Conservation (phyloP, 1,140 invertebrate species). For the Drosophila aff. region DNA sequence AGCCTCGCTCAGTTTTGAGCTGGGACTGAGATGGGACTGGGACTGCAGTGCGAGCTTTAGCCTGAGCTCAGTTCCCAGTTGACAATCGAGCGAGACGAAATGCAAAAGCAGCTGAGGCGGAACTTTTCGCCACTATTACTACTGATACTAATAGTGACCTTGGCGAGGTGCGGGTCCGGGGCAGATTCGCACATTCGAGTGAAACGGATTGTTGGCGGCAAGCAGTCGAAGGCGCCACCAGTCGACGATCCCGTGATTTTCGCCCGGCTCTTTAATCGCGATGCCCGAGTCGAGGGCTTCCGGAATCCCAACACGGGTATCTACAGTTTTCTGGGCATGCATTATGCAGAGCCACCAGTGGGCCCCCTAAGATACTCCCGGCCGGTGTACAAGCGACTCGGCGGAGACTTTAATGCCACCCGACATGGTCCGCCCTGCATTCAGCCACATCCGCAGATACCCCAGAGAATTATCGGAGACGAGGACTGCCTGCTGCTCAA, state of each 20-base stretch:
- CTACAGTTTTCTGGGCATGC: conserved; percentile 89
- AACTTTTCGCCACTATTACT: conserved; percentile 31
- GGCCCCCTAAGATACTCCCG: conserved; percentile 87
- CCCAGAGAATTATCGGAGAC: conserved; percentile 85
- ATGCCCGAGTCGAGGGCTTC: conserved; percentile 86
- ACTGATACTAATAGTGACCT: conserved; percentile 41
- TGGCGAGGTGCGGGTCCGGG: conserved; percentile 13
- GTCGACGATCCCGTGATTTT: conserved; percentile 88
- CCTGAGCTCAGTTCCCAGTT: conserved; percentile 54
- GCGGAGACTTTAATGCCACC: conserved; percentile 87
- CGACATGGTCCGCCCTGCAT: conserved; percentile 86
- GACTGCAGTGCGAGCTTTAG: conserved; percentile 14
- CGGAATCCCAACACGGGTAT: conserved; percentile 85
- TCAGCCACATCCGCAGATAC: conserved; percentile 85
- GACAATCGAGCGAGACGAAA: conserved; percentile 66
- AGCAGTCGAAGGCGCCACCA: conserved; percentile 86
- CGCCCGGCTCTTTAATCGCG: conserved; percentile 85
- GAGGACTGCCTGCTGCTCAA: conserved; percentile 93
- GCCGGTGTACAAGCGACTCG: conserved; percentile 85
- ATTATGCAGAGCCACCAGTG: conserved; percentile 89
- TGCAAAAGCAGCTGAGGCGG: conserved; percentile 54
- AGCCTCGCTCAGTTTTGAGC: conserved; percentile 39
- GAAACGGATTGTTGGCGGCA: conserved; percentile 87
- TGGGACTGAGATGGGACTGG: not conserved
- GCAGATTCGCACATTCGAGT: conserved; percentile 66